These are phyloP conservation scores for Eriocheir sinensis DNA, from an alignment of 1,140 invertebrate species.

Conservation along the genomic window DNA sequence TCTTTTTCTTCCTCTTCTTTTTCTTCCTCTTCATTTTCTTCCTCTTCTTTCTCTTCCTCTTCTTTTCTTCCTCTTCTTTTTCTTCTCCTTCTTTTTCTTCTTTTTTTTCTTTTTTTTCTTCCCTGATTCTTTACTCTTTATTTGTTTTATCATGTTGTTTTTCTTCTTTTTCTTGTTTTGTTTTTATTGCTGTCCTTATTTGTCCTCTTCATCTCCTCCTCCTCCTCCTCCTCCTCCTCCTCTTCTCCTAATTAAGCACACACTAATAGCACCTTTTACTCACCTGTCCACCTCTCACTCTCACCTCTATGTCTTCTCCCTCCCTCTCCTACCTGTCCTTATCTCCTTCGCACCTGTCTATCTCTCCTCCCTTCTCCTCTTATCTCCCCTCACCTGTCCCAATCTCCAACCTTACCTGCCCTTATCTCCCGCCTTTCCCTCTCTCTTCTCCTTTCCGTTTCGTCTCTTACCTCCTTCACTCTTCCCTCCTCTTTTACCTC, in stretches of 20 bases:
- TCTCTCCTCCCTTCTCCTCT: neutral
- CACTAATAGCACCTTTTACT: neutral
- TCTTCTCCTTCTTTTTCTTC: too few relatives aligned
- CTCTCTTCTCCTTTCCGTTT: neutral
- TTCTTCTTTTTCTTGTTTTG: too few relatives aligned
- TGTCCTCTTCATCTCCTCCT: neutral
- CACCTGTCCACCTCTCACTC: neutral
- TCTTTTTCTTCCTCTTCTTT: too few relatives aligned
- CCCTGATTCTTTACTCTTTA: too few relatives aligned
- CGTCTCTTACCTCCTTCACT: too few relatives aligned
- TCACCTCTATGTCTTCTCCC: neutral
- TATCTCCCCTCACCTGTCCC: neutral
- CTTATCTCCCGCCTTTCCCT: neutral
- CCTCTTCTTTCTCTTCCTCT: too few relatives aligned
- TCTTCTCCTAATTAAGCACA: conserved; percentile 6
- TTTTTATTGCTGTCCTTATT: too few relatives aligned
- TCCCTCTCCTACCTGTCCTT: neutral
- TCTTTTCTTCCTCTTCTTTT: too few relatives aligned
- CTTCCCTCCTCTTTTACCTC: neutral
- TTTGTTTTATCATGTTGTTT: too few relatives aligned
- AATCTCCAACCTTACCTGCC: neutral
- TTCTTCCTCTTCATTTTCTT: too few relatives aligned
- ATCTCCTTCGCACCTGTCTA: neutral
- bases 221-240: neutral
- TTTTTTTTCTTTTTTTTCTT: too few relatives aligned